Conservation (phyloP, 2,797 vertebrate species). For the Benthosema pterotum region DNA sequence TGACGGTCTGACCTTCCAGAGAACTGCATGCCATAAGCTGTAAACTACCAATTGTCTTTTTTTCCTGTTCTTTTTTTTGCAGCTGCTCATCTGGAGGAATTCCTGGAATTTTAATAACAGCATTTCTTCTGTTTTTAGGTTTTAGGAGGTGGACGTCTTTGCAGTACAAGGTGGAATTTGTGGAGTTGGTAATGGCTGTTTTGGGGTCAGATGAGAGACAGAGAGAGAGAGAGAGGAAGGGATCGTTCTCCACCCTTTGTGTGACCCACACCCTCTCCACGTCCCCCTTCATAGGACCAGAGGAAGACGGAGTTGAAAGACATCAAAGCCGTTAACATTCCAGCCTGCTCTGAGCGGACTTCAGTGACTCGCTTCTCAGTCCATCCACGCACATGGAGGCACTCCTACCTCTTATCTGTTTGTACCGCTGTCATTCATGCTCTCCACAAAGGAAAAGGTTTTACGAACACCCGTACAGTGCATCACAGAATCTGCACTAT, state of each 20-base stretch:
- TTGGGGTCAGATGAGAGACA: slow-evolving; percentile 42
- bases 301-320: slow-evolving; percentile 47
- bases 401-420: slow-evolving; percentile 3
- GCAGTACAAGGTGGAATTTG: slow-evolving; percentile 39
- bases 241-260: slow-evolving; percentile 24
- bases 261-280: slow-evolving; percentile 15
- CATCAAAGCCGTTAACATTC: slow-evolving; percentile 59
- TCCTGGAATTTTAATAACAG: slow-evolving; percentile 47
- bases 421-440: neutral
- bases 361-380: neutral
- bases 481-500: slow-evolving; percentile 25
- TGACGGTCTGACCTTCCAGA: slow-evolving; percentile 1
- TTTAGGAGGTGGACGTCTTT: slow-evolving; percentile 33
- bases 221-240: slow-evolving; percentile 34
- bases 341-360: slow-evolving; percentile 34
- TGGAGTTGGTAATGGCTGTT: slow-evolving; percentile 37
- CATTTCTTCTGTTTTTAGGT: slow-evolving; percentile 39
- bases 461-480: slow-evolving; percentile 3
- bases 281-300: slow-evolving; percentile 36
- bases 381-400: neutral
- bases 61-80: no score
- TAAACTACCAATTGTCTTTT: slow-evolving; percentile 14
- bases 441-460: neutral
- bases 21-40: neutral
- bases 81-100: slow-evolving; percentile 23